Evolutionary conservation across 2,888 invertebrate species (phyloP).

Genomic region (Diaphora mendica): DNA sequence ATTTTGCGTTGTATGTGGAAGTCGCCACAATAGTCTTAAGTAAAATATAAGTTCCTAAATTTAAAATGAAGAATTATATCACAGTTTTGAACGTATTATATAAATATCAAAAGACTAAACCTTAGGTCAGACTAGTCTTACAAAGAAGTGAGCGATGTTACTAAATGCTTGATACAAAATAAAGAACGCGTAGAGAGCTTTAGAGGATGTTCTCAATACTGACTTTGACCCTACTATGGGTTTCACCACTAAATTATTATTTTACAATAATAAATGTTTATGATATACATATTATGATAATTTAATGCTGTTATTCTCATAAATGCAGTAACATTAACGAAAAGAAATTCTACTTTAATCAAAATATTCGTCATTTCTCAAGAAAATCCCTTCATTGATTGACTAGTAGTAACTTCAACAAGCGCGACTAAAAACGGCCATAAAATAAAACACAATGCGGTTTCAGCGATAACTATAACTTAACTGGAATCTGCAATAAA

Average conservation of each 20-base stretch:
- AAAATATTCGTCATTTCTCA: neutral
- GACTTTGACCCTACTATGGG: conserved; percentile 50
- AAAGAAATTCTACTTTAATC: neutral
- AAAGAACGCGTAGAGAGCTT: conserved; percentile 52
- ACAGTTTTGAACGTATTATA: conserved; percentile 16
- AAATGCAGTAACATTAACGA: too few species aligned
- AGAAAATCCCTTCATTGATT: neutral
- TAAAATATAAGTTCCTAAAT: conserved; percentile 1
- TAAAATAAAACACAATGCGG: conserved; percentile 3
- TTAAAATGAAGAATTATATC: neutral
- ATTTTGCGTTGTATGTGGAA: too few species aligned
- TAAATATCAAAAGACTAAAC: conserved; percentile 22
- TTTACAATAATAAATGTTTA: neutral
- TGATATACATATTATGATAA: neutral
- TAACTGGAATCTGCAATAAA: conserved; percentile 11
- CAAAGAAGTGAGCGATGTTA: conserved; percentile 56
- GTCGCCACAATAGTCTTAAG: too few species aligned
- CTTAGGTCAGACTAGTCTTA: conserved; percentile 46
- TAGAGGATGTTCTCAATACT: conserved; percentile 53
- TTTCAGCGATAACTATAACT: conserved; percentile 11
- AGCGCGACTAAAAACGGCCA: neutral
- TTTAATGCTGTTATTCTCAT: too few species aligned
- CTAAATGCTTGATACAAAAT: conserved; percentile 60
- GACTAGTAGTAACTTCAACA: neutral
- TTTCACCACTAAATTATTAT: neutral